Evolutionary conservation across 1,140 invertebrate species (phyloP).

Genomic region (Danaus melanippus): DNA sequence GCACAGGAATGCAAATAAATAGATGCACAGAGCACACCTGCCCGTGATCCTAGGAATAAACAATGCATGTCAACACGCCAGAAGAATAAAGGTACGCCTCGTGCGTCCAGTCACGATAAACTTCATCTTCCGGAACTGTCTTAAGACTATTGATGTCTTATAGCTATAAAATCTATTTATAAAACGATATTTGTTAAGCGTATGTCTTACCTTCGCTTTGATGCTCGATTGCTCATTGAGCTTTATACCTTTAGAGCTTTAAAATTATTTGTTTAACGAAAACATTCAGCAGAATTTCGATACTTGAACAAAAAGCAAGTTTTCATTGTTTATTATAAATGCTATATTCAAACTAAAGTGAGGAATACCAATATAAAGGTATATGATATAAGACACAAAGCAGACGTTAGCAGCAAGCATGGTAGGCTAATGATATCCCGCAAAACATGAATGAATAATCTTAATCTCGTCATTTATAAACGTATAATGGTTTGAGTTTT

Average conservation of each 20-base stretch:
- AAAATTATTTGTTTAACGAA: no score
- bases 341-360: no score
- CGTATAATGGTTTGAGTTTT: no score
- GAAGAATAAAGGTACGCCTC: slow-evolving; percentile 29
- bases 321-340: no score
- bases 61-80: slow-evolving; percentile 50
- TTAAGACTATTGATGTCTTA: slow-evolving; percentile 19
- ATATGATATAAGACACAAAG: slow-evolving; percentile 11
- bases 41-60: slow-evolving; percentile 53
- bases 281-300: no score
- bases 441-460: slow-evolving; percentile 4
- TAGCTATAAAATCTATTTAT: slow-evolving; percentile 16
- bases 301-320: no score
- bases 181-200: no score
- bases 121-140: slow-evolving; percentile 29
- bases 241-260: no score
- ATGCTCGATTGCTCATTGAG: no score
- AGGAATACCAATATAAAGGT: neutral
- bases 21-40: slow-evolving; percentile 56
- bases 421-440: slow-evolving; percentile 1
- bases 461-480: slow-evolving; percentile 1
- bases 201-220: no score
- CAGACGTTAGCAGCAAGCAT: slow-evolving; percentile 18
- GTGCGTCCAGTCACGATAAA: slow-evolving; percentile 28
- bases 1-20: slow-evolving; percentile 65